Conservation (phyloP, 2,797 vertebrate genomes). For the Sebastolobus alascanus region DNA sequence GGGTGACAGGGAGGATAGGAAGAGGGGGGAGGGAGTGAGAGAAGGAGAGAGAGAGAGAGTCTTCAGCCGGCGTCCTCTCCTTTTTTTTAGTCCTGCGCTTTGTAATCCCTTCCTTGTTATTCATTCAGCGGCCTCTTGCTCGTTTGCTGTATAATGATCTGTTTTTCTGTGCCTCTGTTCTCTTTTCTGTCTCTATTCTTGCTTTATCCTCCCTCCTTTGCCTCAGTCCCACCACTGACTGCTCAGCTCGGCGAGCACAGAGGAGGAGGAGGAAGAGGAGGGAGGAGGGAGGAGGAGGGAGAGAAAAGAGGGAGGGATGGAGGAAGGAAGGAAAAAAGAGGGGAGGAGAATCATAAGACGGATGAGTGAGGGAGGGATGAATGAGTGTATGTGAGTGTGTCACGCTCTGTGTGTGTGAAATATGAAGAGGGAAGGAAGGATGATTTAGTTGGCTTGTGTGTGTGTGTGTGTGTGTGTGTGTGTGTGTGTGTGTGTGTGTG, state of each 20-base stretch:
- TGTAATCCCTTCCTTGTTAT: slow-evolving; percentile 81
- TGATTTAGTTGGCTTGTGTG: slow-evolving; percentile 47
- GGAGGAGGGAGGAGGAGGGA: not conserved
- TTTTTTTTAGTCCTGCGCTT: slow-evolving; percentile 65
- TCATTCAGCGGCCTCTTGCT: slow-evolving; percentile 75
- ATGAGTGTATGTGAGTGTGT: slow-evolving; percentile 69
- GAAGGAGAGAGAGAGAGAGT: slow-evolving; percentile 56
- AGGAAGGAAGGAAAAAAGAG: slow-evolving; percentile 40
- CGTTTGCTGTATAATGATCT: slow-evolving; percentile 75
- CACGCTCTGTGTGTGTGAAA: slow-evolving; percentile 33
- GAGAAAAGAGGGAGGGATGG: slow-evolving; percentile 23
- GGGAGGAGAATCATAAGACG: slow-evolving; percentile 76
- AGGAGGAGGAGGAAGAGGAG: slow-evolving; percentile 59
- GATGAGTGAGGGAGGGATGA: slow-evolving; percentile 76
- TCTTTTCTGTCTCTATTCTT: slow-evolving; percentile 69
- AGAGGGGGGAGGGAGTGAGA: slow-evolving; percentile 47
- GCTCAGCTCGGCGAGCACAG: slow-evolving; percentile 72
- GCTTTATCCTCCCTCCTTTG: slow-evolving; percentile 76
- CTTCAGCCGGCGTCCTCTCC: slow-evolving; percentile 64
- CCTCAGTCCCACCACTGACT: slow-evolving; percentile 84
- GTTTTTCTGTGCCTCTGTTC: slow-evolving; percentile 70
- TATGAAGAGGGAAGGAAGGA: slow-evolving; percentile 63
- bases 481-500: slow-evolving; percentile 26
- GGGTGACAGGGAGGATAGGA: slow-evolving; percentile 62
- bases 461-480: slow-evolving; percentile 20